Evolutionary conservation across 2,797 vertebrate species (phyloP), one percentile per base, ranked within the genome.

Genomic region (Propithecus perrieri): DNA sequence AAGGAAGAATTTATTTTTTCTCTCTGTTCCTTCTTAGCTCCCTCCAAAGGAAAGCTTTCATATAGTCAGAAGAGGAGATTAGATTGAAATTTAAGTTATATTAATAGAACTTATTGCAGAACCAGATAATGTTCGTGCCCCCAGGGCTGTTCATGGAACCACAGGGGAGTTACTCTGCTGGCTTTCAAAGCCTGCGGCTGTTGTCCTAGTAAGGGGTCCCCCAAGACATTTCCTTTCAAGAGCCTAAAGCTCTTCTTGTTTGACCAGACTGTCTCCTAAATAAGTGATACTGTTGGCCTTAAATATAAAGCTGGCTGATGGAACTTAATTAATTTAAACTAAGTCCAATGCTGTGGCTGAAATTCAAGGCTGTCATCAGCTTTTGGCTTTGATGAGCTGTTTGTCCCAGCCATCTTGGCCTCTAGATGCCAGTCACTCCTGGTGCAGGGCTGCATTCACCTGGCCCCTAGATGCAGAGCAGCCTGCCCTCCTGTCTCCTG

Each of bases 31-130:
- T 78, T 50, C 71, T 86, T 30, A 14, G 4, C 20, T 22, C 30
- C 26, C n/a, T 90, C 78, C 63, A 50, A 35, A 74, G 57, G 72
- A 84, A 71, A 83, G 57, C 38, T 28, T 46, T 14, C 33, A 8
- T 78, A 38, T 28, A 41, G 48, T 95, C 46, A 38, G 43, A 76
- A 69, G 50, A 95, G 46, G 50, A 95, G 41, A 65, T 55, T 80
- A 50, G 48, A 35, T 38, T 43, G 48, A 46, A 18, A 43, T 57
- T 59, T n/a, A 74, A 91, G 46, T 69, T 69, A 20, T 28, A 4
- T 26, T 57, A 57, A 57, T 57, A 38, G 71, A 74, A 41, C 38
- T 28, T 65, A 38, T 1, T 9, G 8, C 35, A 6, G 24, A 43
- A 38, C 48, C 43, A 83, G 53, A 5, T 22, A 43, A 15, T 53